Evolutionary conservation across 2,888 invertebrate species (phyloP).

Genomic region (Idaea biselata): DNA sequence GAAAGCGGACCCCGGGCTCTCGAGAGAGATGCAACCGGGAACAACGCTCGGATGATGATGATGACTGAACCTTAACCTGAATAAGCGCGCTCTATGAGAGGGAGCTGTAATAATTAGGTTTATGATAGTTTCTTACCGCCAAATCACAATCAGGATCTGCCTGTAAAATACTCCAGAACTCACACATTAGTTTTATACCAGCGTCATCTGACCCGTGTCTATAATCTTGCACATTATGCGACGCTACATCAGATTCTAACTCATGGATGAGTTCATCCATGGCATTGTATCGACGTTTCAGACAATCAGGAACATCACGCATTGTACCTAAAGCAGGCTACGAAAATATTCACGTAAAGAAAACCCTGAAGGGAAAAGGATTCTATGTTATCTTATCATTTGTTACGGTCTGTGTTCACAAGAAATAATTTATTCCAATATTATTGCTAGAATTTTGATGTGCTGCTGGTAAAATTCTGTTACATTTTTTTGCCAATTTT

Average conservation of each 20-base stretch:
- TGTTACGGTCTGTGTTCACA: slow-evolving; percentile 36
- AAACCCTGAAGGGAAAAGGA: neutral
- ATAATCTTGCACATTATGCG: neutral
- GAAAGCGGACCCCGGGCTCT: too few relatives aligned
- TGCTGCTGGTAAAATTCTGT: slow-evolving; percentile 5
- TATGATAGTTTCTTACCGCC: slow-evolving; percentile 36
- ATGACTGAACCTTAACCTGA: too few relatives aligned
- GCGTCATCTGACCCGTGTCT: slow-evolving; percentile 31
- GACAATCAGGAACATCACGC: slow-evolving; percentile 56
- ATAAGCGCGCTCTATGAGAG: too few relatives aligned
- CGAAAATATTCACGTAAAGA: neutral
- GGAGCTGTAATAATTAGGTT: too few relatives aligned
- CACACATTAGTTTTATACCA: slow-evolving; percentile 57
- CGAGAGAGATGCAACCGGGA: too few relatives aligned
- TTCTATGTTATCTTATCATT: slow-evolving; percentile 12
- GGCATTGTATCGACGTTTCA: slow-evolving; percentile 51
- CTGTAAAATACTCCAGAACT: slow-evolving; percentile 67
- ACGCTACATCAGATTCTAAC: slow-evolving; percentile 20
- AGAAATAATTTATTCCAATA: slow-evolving; percentile 24
- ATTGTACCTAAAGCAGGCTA: slow-evolving; percentile 31
- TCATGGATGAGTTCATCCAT: slow-evolving; percentile 57
- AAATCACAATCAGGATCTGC: slow-evolving; percentile 57
- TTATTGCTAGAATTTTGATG: slow-evolving; percentile 28
- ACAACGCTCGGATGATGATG: too few relatives aligned
- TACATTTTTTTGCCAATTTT: neutral